Conservation (phyloP, 2,888 invertebrate genomes). For the Monopis laevigella region DNA sequence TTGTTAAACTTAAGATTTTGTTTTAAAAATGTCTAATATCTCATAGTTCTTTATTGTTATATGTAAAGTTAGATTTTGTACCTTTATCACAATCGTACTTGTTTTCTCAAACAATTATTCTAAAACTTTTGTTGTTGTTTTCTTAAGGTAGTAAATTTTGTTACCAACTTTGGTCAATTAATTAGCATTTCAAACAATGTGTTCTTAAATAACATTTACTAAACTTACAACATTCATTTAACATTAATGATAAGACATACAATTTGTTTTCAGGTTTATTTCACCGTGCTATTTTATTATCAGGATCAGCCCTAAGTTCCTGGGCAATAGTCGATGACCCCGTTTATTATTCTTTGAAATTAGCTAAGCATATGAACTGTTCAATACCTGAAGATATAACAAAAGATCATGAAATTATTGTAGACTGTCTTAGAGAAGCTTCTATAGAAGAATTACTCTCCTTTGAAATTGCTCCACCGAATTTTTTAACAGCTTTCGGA, state of each 20-base stretch:
- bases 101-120: too few relatives aligned
- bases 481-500: constrained; percentile 88
- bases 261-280: constrained; percentile 76
- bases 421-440: constrained; percentile 83
- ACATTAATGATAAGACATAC: background rate
- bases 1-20: background rate
- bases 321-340: constrained; percentile 93
- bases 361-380: constrained; percentile 85
- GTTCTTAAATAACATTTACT: too few relatives aligned
- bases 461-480: constrained; percentile 81
- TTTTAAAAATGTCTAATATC: background rate
- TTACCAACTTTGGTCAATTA: too few relatives aligned
- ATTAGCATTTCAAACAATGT: too few relatives aligned
- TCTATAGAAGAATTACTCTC: constrained; percentile 77
- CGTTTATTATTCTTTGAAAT: constrained; percentile 80
- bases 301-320: constrained; percentile 87
- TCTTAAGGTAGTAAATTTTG: too few relatives aligned
- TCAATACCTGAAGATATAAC: constrained; percentile 82
- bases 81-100: too few relatives aligned
- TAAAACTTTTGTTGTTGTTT: too few relatives aligned
- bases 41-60: too few relatives aligned
- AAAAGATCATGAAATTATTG: constrained; percentile 84
- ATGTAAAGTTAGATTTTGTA: too few relatives aligned
- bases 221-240: too few relatives aligned
- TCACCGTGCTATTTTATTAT: constrained; percentile 85